Evolutionary conservation across 2,888 invertebrate species (phyloP), one percentile per base, ranked within the genome.

Genomic region (Corbicula japonica): DNA sequence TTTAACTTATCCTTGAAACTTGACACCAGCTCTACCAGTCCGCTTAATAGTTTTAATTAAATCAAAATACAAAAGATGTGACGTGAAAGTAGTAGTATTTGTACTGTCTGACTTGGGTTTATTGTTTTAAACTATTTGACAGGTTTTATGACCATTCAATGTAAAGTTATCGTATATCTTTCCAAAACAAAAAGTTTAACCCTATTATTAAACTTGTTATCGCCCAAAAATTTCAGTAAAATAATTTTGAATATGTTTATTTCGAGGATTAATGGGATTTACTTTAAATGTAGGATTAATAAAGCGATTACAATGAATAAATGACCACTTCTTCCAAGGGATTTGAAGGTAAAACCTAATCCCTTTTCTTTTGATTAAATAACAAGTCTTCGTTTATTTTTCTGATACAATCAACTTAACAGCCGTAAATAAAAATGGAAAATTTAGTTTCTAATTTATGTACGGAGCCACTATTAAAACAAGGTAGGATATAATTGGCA

Each of bases 101-200:
- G 58, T 58, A 58, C n/a, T 8, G 21, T 21, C 38, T 58, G 35
- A 34, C 58, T 58, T 58, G 8, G 8, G 38, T 12, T 10, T 18
- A 35, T 58, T 58, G 58, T 58, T 58, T 58, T 8, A 44, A 34
- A 66, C n/a, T 28, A 30, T n/a, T 35, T 66, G 54, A 66, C 54
- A 52, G 23, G 15, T 35, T 38, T 62, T 35, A 30, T 54, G 30
- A 32, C 30, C 18, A 21, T 32, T 32, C 21, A 54, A 32, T 32
- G n/a, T 35, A 2, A 58, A 34, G n/a, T 58, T n/a, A n/a, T 58
- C n/a, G 32, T n/a, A n/a, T n/a, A 15, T n/a, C 23, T 21, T 34
- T 26, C 21, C 34, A 1, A 35, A 8, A 18, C 15, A 58, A 58
- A 35, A 34, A 18, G 21, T 28, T n/a, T 58, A 35, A 58, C 34